A percentile compares a stretch with the other conserved stretches of the same genome.
These are phyloP conservation scores for Erebia epiphron DNA, from an alignment of 2,888 invertebrate genomes.

Conservation along the genomic window DNA sequence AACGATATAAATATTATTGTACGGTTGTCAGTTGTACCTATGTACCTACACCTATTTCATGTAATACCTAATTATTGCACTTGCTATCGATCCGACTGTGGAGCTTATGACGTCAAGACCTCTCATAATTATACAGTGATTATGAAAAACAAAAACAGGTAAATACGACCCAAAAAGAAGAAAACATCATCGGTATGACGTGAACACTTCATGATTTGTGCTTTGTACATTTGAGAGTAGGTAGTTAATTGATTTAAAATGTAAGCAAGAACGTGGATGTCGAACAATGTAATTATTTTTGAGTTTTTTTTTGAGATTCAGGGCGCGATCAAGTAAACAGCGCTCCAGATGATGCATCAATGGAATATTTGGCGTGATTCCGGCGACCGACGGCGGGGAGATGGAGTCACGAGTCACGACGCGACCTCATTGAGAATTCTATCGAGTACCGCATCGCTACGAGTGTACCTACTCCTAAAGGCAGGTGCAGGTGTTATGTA, in stretches of 20 bases:
- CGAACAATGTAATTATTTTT: not conserved
- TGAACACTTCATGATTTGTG: no score
- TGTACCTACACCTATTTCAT: no score
- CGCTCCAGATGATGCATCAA: slow-evolving; percentile 12
- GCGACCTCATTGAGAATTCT: slow-evolving; percentile 16
- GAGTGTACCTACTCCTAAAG: not conserved
- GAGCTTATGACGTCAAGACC: no score
- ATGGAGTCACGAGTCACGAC: not conserved
- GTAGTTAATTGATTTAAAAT: no score
- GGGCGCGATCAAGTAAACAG: not conserved
- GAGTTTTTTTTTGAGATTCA: not conserved
- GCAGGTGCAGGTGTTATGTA: not conserved
- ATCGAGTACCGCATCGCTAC: not conserved
- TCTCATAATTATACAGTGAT: no score
- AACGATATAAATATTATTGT: no score
- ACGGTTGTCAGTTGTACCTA: no score
- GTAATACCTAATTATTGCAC: no score
- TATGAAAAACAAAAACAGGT: no score
- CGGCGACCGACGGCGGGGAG: not conserved
- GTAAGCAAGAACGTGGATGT: not conserved
- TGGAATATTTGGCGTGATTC: slow-evolving; percentile 10
- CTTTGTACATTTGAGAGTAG: no score
- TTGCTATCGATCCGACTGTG: not conserved
- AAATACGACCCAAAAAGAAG: no score
- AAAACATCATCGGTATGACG: no score